Conservation (phyloP, 2,797 vertebrate species). For the Podargus strigoides region DNA sequence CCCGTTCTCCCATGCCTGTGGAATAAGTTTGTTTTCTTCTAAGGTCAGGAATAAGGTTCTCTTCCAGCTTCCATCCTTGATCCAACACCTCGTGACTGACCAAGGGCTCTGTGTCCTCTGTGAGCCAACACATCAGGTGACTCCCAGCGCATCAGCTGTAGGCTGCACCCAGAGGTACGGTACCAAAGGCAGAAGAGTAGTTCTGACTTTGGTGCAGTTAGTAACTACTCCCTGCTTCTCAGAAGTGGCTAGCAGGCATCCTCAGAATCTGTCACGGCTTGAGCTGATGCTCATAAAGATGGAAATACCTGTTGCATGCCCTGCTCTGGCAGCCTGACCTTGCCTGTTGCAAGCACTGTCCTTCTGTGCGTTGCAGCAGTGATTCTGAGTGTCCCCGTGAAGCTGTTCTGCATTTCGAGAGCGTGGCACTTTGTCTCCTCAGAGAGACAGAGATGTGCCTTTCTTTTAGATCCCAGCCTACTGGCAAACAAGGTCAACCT, state of each 20-base stretch:
- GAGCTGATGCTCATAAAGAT: fast-evolving
- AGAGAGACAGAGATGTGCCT: neutral
- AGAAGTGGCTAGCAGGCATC: neutral
- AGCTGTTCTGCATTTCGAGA: neutral
- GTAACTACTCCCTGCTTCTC: neutral
- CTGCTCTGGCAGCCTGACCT: neutral
- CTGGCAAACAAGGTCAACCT: constrained; percentile 16
- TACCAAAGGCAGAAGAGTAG: neutral
- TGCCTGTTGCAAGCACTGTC: fast-evolving
- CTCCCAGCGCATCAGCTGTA: neutral
- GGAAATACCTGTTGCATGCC: neutral
- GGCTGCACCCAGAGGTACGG: neutral
- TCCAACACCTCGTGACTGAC: neutral
- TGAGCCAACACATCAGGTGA: neutral
- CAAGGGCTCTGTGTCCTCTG: neutral
- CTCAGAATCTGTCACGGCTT: fast-evolving
- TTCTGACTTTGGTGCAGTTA: neutral
- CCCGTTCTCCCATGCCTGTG: neutral
- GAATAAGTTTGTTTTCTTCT: neutral
- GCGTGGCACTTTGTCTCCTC: neutral
- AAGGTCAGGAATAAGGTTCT: neutral
- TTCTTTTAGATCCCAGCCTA: neutral
- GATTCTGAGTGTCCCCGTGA: neutral
- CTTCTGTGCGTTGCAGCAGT: fast-evolving
- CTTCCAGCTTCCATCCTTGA: neutral